These are phyloP conservation scores for Uloborus diversus DNA, from an alignment of 1,140 invertebrate genomes.

Conservation along the genomic window DNA sequence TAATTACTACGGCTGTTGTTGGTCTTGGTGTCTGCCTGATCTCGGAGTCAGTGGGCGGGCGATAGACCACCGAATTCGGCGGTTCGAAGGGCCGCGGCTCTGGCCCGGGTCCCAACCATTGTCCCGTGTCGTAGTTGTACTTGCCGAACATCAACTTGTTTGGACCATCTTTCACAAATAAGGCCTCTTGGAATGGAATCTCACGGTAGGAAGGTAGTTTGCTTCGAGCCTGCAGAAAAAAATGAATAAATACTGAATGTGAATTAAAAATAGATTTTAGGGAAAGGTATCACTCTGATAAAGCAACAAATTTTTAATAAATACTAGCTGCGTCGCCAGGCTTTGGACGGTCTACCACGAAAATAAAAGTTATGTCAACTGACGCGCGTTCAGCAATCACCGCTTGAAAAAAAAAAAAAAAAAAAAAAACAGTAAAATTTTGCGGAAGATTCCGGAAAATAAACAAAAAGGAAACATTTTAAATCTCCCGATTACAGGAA, in stretches of 20 bases:
- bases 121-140: conserved; percentile 36
- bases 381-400: no score
- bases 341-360: no score
- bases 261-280: no score
- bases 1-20: conserved; percentile 41
- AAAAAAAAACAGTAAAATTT: no score
- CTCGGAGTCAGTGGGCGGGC: conserved; percentile 34
- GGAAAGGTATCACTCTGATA: no score
- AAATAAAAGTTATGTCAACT: no score
- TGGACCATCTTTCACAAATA: conserved; percentile 15
- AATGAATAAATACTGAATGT: not conserved
- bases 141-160: conserved; percentile 29
- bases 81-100: conserved; percentile 5
- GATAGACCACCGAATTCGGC: conserved; percentile 17
- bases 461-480: no score
- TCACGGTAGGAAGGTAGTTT: conserved; percentile 43
- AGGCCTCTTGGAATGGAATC: conserved; percentile 50
- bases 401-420: no score
- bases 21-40: conserved; percentile 34
- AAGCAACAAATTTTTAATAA: no score
- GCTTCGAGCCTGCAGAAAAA: conserved; percentile 8
- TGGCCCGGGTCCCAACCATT: conserved; percentile 46
- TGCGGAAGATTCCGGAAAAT: no score
- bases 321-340: no score
- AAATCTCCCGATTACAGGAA: no score